Conservation (phyloP, 2,888 invertebrate species). For the Ypsolopha scabrella region DNA sequence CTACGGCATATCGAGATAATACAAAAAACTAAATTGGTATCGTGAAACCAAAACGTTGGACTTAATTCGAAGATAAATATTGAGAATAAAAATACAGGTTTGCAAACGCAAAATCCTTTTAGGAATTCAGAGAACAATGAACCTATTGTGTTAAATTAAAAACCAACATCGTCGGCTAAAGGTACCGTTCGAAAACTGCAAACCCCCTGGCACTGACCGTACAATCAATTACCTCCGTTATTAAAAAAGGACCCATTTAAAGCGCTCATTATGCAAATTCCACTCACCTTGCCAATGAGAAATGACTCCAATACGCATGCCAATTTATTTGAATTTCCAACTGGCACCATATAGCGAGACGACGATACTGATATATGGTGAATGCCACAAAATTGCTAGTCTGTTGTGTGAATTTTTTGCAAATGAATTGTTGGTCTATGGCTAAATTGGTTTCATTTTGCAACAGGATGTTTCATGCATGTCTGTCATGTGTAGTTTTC, state of each 20-base stretch:
- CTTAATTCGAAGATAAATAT: too few relatives aligned
- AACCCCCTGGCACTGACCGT: conserved; percentile 2
- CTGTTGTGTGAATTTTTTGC: not conserved
- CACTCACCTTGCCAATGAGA: conserved; percentile 19
- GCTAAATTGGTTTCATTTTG: not conserved
- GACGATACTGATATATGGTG: not conserved
- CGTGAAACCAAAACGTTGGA: too few relatives aligned
- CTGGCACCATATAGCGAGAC: not conserved
- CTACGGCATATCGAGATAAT: not conserved
- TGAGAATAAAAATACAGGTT: not conserved
- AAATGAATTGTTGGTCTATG: not conserved
- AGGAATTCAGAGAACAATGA: not conserved
- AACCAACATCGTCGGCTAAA: not conserved
- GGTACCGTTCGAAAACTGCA: not conserved
- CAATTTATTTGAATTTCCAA: conserved; percentile 24
- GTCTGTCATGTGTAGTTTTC: not conserved
- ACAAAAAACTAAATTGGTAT: not conserved
- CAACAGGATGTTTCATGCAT: conserved; percentile 2
- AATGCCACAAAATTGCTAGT: conserved; percentile 1
- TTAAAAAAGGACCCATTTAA: conserved; percentile 30
- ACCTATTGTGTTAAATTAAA: not conserved
- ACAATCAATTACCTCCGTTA: conserved; percentile 24
- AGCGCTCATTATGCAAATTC: conserved; percentile 39
- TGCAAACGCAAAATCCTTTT: not conserved
- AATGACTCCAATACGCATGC: conserved; percentile 20